These are phyloP conservation scores for Fistularia commersonii DNA, from an alignment of 2,797 vertebrate species.

Conservation along the genomic window DNA sequence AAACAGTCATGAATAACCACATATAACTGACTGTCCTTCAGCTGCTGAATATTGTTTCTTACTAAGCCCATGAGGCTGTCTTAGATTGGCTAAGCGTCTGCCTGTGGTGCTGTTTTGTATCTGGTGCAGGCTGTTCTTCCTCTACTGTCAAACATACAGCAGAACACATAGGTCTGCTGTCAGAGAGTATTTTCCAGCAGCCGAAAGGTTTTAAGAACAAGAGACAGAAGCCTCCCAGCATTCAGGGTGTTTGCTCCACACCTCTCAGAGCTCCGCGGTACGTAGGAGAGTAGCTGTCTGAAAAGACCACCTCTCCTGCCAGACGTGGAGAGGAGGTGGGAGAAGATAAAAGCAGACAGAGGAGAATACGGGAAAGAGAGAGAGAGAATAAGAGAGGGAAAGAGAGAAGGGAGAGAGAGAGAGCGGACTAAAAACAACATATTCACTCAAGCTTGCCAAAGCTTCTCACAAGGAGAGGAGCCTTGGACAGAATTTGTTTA, in stretches of 20 bases:
- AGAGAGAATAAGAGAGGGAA: conserved; percentile 39
- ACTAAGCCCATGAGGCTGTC: conserved; percentile 51
- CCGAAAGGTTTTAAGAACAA: conserved; percentile 66
- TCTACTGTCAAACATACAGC: conserved; percentile 66
- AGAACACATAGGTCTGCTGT: conserved; percentile 68
- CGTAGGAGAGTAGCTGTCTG: conserved; percentile 69
- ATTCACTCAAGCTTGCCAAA: conserved; percentile 72
- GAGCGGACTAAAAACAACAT: conserved; percentile 77
- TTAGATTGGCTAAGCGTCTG: conserved; percentile 59
- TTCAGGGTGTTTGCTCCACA: conserved; percentile 62
- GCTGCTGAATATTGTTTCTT: conserved; percentile 56
- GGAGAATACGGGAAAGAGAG: conserved; percentile 16
- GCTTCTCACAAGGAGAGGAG: conserved; percentile 64
- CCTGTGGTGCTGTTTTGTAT: conserved; percentile 64
- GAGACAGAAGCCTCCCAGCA: conserved; percentile 69
- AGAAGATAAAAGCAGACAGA: conserved; percentile 55
- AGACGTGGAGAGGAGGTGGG: conserved; percentile 55
- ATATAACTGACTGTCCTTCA: conserved; percentile 55
- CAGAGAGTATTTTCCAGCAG: conserved; percentile 67
- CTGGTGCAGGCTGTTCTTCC: conserved; percentile 62
- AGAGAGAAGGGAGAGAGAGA: too few species aligned
- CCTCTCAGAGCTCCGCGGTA: conserved; percentile 57
- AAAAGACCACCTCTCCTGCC: conserved; percentile 74
- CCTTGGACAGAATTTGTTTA: conserved; percentile 70
- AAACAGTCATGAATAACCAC: conserved; percentile 55